Percentiles rank a stretch among this genome's conserved stretches.
Evolutionary conservation across 2,113 vertebrate genomes (phyloP).

Genomic region (Mesembrinibis cayennensis): DNA sequence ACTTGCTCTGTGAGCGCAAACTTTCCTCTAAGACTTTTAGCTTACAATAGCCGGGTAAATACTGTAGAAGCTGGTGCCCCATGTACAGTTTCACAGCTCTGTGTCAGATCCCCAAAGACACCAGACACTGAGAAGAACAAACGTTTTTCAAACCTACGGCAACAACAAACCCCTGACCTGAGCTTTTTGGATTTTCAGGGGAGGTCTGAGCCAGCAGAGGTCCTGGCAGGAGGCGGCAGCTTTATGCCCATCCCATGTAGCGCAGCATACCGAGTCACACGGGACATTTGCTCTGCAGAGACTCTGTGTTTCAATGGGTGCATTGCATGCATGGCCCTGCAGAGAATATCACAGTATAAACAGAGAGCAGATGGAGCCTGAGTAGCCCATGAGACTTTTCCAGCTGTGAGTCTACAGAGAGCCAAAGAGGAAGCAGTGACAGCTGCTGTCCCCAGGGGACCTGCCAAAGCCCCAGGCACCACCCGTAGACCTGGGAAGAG

Average conservation of each 20-base stretch:
- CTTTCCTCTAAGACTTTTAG: background rate
- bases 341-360: background rate
- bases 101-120: background rate
- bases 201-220: background rate
- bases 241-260: fast-evolving
- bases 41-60: background rate
- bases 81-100: background rate
- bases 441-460: background rate
- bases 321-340: fast-evolving
- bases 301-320: background rate
- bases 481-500: background rate
- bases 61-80: background rate
- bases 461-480: background rate
- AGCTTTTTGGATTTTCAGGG: background rate
- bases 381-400: background rate
- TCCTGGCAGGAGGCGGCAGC: background rate
- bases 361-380: background rate
- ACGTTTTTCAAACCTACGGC: background rate
- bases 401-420: background rate
- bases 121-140: background rate
- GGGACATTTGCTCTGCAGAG: background rate
- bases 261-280: fast-evolving
- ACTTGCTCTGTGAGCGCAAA: background rate
- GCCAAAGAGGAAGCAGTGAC: background rate
- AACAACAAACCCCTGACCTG: background rate